Base-by-base conservation (phyloP, 2,888 invertebrate species). In the Lasius fuliginosus region DNA sequence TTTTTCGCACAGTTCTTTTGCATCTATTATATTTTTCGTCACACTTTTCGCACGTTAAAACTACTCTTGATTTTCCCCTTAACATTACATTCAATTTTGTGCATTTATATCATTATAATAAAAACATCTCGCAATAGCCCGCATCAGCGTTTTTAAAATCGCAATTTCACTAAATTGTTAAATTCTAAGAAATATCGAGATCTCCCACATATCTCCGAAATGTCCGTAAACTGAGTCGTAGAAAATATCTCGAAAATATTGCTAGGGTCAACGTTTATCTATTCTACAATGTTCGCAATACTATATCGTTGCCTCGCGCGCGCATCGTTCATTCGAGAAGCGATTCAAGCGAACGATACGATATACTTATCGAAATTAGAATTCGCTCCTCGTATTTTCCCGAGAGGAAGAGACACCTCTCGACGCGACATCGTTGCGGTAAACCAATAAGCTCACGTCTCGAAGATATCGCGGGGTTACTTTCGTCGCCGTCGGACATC, bases 361-460 rank as follows among this genome's bases (percentile, higher is more conserved):
- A 40, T 15, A 30, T 8, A n/a, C n/a, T n/a, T n/a, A 71, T 46
- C 71, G 46, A 62, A 71, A 81, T 81, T 81, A 71, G 79, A 71
- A 81, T 81, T 81, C 60, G n/a, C 60, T 58, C 18, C 46, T 58
- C 79, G 79, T 71, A 46, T 4, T 27, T 40, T 11, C 40, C 15
- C 53, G 53, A 40, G 18, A 46, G n/a, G 23, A 36, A 30, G 15
- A 56, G 33, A 42, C 42, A 46, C 33, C 71, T 79, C 46, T 3
- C 53, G 58, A 60, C 42, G 36, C 23, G 40, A 40, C 30, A 15
- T 73, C 62, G 46, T 30, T 27, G 53, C 27, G 75, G 76, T 75
- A 73, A 82, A 56, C 76, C 76, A 76, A 82, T 75, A 82, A 82
- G 23, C 64, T 30, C 53, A n/a, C 23, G 30, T 79, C 33, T 58